Percentiles rank a stretch among this genome's conserved stretches.
These are phyloP conservation scores for Nyctibius bracteatus DNA, from an alignment of 2,113 vertebrate genomes.

Conservation along the genomic window DNA sequence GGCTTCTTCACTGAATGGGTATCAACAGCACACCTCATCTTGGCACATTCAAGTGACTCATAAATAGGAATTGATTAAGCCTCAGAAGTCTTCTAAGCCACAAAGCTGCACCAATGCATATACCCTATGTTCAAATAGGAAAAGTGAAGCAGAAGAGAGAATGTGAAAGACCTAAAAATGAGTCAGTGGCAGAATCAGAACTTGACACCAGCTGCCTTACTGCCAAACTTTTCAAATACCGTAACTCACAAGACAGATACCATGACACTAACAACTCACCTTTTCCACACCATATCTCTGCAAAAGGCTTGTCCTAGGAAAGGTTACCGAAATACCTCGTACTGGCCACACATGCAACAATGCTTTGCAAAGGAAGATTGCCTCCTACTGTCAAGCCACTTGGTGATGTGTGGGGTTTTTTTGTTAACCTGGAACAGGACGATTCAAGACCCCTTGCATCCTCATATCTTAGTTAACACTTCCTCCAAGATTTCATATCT, in stretches of 20 bases:
- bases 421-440: neutral
- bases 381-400: neutral
- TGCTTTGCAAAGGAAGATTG: neutral
- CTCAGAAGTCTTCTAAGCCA: neutral
- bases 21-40: neutral
- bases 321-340: neutral
- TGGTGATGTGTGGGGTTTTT: neutral
- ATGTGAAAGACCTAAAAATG: neutral
- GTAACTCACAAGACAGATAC: neutral
- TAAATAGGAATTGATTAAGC: neutral
- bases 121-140: neutral
- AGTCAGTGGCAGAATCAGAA: neutral
- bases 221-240: neutral
- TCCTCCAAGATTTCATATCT: neutral
- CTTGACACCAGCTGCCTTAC: neutral
- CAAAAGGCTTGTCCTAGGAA: neutral
- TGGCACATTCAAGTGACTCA: neutral
- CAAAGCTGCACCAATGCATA: neutral
- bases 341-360: neutral
- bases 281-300: neutral
- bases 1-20: neutral
- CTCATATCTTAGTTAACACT: neutral
- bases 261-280: fast-evolving
- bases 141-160: neutral
- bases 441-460: neutral